Evolutionary conservation across 1,140 invertebrate genomes (phyloP).

Genomic region (Hormaphis cornu): DNA sequence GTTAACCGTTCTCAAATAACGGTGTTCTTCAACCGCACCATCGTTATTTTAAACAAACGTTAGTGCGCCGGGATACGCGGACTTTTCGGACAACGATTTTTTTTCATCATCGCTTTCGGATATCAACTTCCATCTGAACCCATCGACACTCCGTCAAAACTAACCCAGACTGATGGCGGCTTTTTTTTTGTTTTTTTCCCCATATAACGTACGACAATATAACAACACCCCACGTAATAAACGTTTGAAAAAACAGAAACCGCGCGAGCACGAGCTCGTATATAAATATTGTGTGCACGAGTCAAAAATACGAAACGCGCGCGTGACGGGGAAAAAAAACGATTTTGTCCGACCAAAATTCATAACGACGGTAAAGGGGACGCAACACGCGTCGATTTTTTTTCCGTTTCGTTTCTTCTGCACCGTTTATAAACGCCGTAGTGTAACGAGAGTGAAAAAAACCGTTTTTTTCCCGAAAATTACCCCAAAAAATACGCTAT

Average conservation of each 20-base stretch:
- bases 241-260: background rate
- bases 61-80: too few relatives aligned
- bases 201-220: too few relatives aligned
- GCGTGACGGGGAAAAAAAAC: background rate
- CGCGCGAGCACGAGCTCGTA: conserved; percentile 26
- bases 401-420: background rate
- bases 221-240: background rate
- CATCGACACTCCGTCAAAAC: too few relatives aligned
- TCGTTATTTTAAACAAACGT: too few relatives aligned
- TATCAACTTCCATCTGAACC: too few relatives aligned
- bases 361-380: too few relatives aligned
- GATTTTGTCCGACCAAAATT: background rate
- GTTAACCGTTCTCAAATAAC: too few relatives aligned
- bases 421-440: too few relatives aligned
- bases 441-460: conserved; percentile 19
- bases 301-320: conserved; percentile 23
- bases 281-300: conserved; percentile 18
- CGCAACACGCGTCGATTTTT: conserved; percentile 24
- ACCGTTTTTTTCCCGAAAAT: conserved; percentile 20
- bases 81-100: too few relatives aligned
- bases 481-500: background rate
- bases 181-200: conserved; percentile 12
- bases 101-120: too few relatives aligned
- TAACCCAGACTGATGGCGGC: background rate
- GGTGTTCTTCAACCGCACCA: too few relatives aligned